phyloP scores from a whole-genome alignment of 2,797 vertebrate species.

The Crocodylus rhombifer region DNA sequence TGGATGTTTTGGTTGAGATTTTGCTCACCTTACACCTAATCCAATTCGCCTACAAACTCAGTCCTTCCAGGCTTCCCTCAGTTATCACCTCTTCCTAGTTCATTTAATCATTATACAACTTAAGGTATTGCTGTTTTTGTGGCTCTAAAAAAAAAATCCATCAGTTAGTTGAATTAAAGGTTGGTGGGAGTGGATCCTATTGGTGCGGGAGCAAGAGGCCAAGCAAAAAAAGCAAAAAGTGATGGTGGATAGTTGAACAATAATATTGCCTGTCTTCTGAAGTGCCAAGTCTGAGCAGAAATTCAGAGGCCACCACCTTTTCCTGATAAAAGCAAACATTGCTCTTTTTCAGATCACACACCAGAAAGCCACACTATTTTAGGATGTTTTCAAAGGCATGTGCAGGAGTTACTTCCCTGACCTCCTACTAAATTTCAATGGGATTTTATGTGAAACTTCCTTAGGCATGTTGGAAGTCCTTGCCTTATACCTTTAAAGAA shows the following conservation, averaged over 20 bases:
- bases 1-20: background rate
- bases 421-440: background rate
- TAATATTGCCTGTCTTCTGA: background rate
- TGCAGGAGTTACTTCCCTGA: background rate
- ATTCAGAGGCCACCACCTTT: background rate
- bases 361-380: background rate
- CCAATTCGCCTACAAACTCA: background rate
- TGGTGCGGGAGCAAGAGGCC: background rate
- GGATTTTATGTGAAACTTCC: too few species aligned
- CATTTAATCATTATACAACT: background rate
- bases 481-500: too few species aligned
- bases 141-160: background rate
- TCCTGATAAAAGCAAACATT: background rate
- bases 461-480: too few species aligned
- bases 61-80: background rate
- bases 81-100: background rate
- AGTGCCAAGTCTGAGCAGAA: background rate
- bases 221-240: background rate
- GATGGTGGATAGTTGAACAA: background rate
- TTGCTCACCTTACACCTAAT: background rate
- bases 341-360: background rate
- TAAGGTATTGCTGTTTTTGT: background rate
- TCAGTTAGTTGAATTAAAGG: background rate
- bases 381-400: background rate
- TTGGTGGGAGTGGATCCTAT: background rate